Evolutionary conservation across 2,888 invertebrate genomes (phyloP).

Genomic region (Athripsodes cinereus): DNA sequence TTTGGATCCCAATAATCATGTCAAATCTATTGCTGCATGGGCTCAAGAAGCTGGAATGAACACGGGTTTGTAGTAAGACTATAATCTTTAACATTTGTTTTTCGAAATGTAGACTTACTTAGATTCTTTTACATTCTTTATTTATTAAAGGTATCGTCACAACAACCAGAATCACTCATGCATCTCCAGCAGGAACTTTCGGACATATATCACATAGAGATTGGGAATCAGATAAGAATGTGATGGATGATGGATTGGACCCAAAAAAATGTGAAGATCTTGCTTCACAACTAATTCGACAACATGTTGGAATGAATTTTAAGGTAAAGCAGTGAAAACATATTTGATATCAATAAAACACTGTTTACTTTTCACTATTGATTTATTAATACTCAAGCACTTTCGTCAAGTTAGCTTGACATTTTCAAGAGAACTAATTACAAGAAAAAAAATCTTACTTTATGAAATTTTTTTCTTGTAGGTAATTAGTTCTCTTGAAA

Average conservation of each 20-base stretch:
- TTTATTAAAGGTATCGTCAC: conserved; percentile 47
- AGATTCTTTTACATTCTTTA: background rate
- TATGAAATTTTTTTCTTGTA: too few relatives aligned
- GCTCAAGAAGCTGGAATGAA: conserved; percentile 60
- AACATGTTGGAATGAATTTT: conserved; percentile 54
- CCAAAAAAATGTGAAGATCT: conserved; percentile 53
- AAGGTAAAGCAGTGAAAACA: too few relatives aligned
- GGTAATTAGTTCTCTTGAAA: too few relatives aligned
- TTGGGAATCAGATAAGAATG: conserved; percentile 57
- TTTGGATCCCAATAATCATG: conserved; percentile 49
- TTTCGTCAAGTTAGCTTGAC: too few relatives aligned
- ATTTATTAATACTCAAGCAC: too few relatives aligned
- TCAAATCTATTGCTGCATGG: conserved; percentile 64
- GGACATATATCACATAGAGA: conserved; percentile 56
- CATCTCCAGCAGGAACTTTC: conserved; percentile 58
- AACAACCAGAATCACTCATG: conserved; percentile 63
- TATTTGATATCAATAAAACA: conserved; percentile 30
- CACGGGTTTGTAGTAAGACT: too few relatives aligned
- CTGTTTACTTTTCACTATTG: too few relatives aligned
- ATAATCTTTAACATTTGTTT: too few relatives aligned
- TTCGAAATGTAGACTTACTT: too few relatives aligned
- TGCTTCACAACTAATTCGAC: conserved; percentile 54
- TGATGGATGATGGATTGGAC: conserved; percentile 40
- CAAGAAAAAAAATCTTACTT: background rate
- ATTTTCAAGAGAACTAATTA: background rate